Evolutionary conservation across 2,888 invertebrate species (phyloP).

Genomic region (Ferdinandea cuprea): DNA sequence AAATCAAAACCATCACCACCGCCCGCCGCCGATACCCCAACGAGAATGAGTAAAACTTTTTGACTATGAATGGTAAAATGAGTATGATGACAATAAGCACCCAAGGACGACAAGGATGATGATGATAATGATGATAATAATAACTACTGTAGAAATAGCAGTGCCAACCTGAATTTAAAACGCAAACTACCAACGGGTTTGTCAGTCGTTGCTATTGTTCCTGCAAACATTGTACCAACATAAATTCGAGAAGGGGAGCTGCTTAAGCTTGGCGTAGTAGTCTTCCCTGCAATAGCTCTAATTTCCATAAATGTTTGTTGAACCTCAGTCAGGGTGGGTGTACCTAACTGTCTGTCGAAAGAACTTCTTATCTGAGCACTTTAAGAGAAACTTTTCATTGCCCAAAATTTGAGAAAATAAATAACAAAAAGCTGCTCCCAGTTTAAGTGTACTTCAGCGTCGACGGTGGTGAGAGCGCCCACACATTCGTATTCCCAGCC

Average conservation of each 20-base stretch:
- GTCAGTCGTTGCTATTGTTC: slow-evolving; percentile 27
- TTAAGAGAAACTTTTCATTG: slow-evolving; percentile 38
- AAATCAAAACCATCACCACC: slow-evolving; percentile 8
- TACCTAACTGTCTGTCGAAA: slow-evolving; percentile 17
- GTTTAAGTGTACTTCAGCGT: slow-evolving; percentile 6
- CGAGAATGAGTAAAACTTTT: slow-evolving; percentile 36
- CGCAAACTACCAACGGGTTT: background rate
- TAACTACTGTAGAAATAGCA: slow-evolving; percentile 38
- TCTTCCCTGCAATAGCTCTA: background rate
- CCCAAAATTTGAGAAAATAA: slow-evolving; percentile 31
- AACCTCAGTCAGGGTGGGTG: slow-evolving; percentile 6
- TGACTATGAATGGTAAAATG: slow-evolving; percentile 52
- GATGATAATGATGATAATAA: slow-evolving; percentile 54
- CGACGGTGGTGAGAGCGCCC: background rate
- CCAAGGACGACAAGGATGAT: slow-evolving; percentile 62
- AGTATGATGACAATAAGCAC: slow-evolving; percentile 65
- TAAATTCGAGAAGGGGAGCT: slow-evolving; percentile 19
- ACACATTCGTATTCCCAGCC: background rate
- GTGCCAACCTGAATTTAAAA: background rate
- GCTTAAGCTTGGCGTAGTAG: slow-evolving; percentile 7
- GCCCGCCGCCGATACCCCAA: background rate
- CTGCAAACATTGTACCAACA: slow-evolving; percentile 12
- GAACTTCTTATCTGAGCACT: slow-evolving; percentile 57
- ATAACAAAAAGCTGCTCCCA: slow-evolving; percentile 35
- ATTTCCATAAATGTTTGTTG: slow-evolving; percentile 49